A percentile compares a stretch with the other conserved stretches of the same genome.
phyloP scores from a whole-genome alignment of 2,888 invertebrate species.

The Prosapia bicincta region DNA sequence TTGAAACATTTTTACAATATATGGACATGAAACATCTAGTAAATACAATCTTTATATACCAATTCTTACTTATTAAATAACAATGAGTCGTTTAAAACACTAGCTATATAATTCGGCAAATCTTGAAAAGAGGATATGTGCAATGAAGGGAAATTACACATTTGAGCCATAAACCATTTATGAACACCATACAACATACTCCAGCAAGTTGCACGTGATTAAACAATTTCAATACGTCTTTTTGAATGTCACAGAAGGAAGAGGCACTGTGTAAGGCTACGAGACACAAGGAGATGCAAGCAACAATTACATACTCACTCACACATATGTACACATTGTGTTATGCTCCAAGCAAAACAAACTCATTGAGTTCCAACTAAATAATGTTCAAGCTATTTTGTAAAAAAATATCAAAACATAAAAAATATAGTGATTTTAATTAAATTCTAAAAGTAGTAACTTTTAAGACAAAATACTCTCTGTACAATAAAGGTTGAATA shows the following conservation, averaged over 20 bases:
- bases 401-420: not conserved
- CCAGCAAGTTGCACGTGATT: not conserved
- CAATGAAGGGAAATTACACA: not conserved
- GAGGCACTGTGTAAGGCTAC: slow-evolving; percentile 33
- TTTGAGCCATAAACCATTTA: not conserved
- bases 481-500: not conserved
- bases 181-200: not conserved
- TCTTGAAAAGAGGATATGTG: not conserved
- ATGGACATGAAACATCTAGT: too few relatives aligned
- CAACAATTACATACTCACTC: slow-evolving; percentile 19
- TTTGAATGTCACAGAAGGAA: slow-evolving; percentile 27
- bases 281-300: slow-evolving; percentile 28
- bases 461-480: not conserved
- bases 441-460: too few relatives aligned
- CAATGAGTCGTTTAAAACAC: not conserved
- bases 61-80: not conserved
- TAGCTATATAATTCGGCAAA: not conserved
- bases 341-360: not conserved
- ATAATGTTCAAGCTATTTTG: not conserved
- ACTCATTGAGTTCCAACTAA: not conserved
- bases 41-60: too few relatives aligned
- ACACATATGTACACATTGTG: not conserved
- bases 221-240: not conserved
- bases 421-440: not conserved
- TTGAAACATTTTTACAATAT: too few relatives aligned